Conservation (phyloP, 2,888 invertebrate genomes). For the Euplagia quadripunctaria region DNA sequence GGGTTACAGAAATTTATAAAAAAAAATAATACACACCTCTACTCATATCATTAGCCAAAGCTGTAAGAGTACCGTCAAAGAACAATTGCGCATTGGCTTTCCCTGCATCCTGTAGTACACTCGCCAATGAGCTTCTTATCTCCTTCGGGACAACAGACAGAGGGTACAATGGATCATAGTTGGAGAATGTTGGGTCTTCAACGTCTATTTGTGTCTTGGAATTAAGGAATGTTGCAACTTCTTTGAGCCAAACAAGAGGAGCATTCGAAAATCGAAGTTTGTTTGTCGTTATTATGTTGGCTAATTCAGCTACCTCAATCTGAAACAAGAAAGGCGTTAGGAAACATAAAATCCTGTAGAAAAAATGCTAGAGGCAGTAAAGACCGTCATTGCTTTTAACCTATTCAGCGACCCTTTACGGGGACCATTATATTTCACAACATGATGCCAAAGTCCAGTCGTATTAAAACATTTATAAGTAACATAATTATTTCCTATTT, state of each 20-base stretch:
- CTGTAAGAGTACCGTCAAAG: conserved; percentile 90
- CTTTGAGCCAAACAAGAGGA: conserved; percentile 90
- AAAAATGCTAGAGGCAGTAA: too few relatives aligned
- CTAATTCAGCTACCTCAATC: conserved; percentile 89
- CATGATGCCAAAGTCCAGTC: too few relatives aligned
- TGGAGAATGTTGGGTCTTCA: conserved; percentile 88
- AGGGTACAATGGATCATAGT: conserved; percentile 87
- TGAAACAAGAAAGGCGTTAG: conserved; percentile 62
- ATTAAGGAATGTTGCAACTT: conserved; percentile 89
- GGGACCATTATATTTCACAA: too few relatives aligned
- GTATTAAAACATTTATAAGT: too few relatives aligned
- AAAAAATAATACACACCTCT: conserved; percentile 81
- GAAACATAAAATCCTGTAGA: too few relatives aligned
- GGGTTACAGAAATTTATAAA: background rate
- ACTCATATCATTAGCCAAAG: conserved; percentile 91
- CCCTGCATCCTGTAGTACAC: conserved; percentile 88
- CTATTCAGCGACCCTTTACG: too few relatives aligned
- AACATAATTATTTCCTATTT: too few relatives aligned
- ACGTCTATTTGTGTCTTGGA: conserved; percentile 88
- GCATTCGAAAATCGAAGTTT: conserved; percentile 90
- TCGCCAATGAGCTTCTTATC: conserved; percentile 77
- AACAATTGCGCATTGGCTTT: conserved; percentile 89
- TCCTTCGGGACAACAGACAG: conserved; percentile 82
- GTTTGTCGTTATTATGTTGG: conserved; percentile 82
- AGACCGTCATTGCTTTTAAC: too few relatives aligned